These are phyloP conservation scores for Drosophila cracens DNA, from an alignment of 2,888 invertebrate genomes.

Conservation along the genomic window DNA sequence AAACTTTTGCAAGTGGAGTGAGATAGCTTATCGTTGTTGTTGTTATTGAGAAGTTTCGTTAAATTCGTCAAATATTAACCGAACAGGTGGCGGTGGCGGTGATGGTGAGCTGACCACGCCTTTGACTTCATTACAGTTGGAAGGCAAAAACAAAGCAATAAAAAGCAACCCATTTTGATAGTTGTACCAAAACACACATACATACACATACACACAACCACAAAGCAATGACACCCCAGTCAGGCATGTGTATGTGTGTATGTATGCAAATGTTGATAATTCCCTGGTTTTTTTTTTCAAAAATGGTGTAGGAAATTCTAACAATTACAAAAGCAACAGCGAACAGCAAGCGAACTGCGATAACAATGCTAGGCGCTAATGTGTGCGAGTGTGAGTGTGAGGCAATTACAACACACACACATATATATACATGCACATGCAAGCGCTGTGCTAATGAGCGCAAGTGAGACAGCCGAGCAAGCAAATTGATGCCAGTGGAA, in stretches of 20 bases:
- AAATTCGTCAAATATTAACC: background rate
- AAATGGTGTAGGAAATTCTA: constrained; percentile 72
- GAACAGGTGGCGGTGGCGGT: constrained; percentile 20
- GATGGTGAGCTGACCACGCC: constrained; percentile 50
- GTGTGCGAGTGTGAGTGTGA: constrained; percentile 42
- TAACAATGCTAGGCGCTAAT: constrained; percentile 39
- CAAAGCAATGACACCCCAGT: constrained; percentile 45
- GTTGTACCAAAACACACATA: constrained; percentile 41
- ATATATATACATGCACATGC: background rate
- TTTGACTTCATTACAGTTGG: constrained; percentile 42
- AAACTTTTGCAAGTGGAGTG: background rate
- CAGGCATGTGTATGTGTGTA: constrained; percentile 21
- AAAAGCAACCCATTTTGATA: constrained; percentile 56
- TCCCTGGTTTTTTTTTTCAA: constrained; percentile 55
- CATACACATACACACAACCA: constrained; percentile 1
- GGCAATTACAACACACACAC: constrained; percentile 41
- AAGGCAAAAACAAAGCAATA: constrained; percentile 33
- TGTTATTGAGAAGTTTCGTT: background rate
- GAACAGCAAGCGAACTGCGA: constrained; percentile 33
- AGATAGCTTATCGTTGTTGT: background rate
- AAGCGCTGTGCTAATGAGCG: constrained; percentile 33
- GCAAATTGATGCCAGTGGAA: constrained; percentile 49
- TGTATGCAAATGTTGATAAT: constrained; percentile 60
- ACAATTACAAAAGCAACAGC: constrained; percentile 52
- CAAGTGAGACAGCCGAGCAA: constrained; percentile 39